These are phyloP conservation scores for Podarcis lilfordi DNA, from an alignment of 2,797 vertebrate genomes.

Conservation along the genomic window DNA sequence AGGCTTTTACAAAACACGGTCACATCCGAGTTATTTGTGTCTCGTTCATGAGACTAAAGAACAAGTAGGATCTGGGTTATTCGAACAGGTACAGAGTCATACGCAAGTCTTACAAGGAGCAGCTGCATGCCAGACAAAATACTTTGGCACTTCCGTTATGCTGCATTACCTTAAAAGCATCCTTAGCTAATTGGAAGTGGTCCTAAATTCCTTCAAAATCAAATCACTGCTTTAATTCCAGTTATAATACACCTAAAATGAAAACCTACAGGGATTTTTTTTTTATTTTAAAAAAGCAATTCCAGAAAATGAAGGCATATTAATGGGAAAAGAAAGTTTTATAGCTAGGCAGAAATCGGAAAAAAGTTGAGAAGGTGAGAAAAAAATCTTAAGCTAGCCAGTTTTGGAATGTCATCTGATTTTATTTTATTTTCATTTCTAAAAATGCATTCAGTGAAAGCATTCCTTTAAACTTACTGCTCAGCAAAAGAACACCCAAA, in stretches of 20 bases:
- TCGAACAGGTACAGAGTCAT: slow-evolving; percentile 65
- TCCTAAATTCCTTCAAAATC: slow-evolving; percentile 72
- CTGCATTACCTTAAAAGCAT: slow-evolving; percentile 66
- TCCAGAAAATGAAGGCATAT: slow-evolving; percentile 67
- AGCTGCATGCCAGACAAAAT: slow-evolving; percentile 46
- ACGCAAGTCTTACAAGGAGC: slow-evolving; percentile 68
- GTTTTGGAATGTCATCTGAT: slow-evolving; percentile 51
- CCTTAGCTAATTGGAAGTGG: slow-evolving; percentile 69
- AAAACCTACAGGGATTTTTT: slow-evolving; percentile 48
- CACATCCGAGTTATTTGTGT: slow-evolving; percentile 53
- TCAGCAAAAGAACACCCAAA: slow-evolving; percentile 61
- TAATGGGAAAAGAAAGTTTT: slow-evolving; percentile 72
- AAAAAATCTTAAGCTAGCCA: slow-evolving; percentile 8
- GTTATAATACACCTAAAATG: slow-evolving; percentile 64
- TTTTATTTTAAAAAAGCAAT: slow-evolving; percentile 34
- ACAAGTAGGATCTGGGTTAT: slow-evolving; percentile 58
- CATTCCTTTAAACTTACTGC: slow-evolving; percentile 49
- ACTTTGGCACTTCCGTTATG: slow-evolving; percentile 46
- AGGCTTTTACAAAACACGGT: slow-evolving; percentile 55
- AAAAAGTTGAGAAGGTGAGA: slow-evolving; percentile 53
- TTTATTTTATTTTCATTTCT: not conserved
- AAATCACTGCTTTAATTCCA: slow-evolving; percentile 61
- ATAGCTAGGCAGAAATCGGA: slow-evolving; percentile 49
- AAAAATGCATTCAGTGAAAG: slow-evolving; percentile 44
- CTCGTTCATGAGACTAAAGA: slow-evolving; percentile 48